Conservation (phyloP, 2,888 invertebrate genomes). For the Aspidiotus rigidus region DNA sequence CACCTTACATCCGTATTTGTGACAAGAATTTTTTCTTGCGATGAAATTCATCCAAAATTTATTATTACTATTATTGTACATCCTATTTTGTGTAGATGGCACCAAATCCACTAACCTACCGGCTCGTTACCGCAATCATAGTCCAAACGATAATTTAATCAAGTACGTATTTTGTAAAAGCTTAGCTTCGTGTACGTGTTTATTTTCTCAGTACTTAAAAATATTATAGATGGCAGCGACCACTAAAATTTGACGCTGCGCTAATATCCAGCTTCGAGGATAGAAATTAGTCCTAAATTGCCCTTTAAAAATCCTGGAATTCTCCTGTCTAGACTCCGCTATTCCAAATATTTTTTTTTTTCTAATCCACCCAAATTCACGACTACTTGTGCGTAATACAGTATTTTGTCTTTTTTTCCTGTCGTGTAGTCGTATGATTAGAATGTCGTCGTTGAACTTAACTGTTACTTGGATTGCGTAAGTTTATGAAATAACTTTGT, state of each 20-base stretch:
- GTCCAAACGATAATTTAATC: constrained; percentile 64
- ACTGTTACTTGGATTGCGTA: constrained; percentile 87
- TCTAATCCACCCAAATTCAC: not conserved
- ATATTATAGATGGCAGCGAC: no score
- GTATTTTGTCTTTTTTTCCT: constrained; percentile 34
- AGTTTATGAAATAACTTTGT: constrained; percentile 48
- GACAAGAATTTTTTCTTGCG: no score
- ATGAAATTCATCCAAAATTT: no score
- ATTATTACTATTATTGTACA: not conserved
- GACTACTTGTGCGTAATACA: constrained; percentile 16
- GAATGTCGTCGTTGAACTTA: constrained; percentile 84
- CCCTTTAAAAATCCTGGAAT: no score
- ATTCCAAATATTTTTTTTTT: not conserved
- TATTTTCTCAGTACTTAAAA: no score
- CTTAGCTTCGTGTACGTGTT: no score
- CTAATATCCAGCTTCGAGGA: no score
- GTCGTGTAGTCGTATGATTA: constrained; percentile 75
- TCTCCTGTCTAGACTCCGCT: no score
- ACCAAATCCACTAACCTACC: constrained; percentile 42
- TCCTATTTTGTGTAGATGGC: constrained; percentile 42
- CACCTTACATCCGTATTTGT: no score
- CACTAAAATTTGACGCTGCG: no score
- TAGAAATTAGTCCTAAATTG: no score
- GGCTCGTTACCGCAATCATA: constrained; percentile 51
- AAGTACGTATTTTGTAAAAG: constrained; percentile 46